A percentile compares a stretch with the other conserved stretches of the same genome.
Evolutionary conservation across 2,888 invertebrate genomes (phyloP).

Genomic region (Theretra japonica): DNA sequence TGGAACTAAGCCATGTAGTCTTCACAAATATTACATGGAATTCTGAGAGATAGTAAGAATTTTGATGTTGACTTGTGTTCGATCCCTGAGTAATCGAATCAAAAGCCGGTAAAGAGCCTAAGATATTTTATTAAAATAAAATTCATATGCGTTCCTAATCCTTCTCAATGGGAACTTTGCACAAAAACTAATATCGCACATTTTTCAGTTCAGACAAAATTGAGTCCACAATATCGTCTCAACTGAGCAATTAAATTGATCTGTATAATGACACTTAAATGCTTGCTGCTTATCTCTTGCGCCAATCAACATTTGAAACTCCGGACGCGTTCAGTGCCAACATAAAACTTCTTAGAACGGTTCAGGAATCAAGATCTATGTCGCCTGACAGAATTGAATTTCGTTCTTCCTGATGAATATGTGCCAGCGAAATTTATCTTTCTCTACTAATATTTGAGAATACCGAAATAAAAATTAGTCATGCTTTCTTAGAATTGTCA

Average conservation of each 20-base stretch:
- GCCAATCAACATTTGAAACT: slow-evolving; percentile 66
- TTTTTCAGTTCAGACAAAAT: background rate
- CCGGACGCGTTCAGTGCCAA: slow-evolving; percentile 75
- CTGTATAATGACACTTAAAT: background rate
- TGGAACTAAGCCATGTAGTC: no score
- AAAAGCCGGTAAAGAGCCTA: no score
- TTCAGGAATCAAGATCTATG: slow-evolving; percentile 82
- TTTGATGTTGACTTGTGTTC: no score
- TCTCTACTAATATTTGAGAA: slow-evolving; percentile 19
- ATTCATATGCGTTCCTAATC: no score
- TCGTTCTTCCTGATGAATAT: slow-evolving; percentile 60
- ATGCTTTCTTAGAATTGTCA: slow-evolving; percentile 18
- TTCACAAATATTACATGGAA: no score
- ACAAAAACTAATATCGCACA: no score
- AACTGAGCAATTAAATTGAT: slow-evolving; percentile 19
- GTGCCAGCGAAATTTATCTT: slow-evolving; percentile 43
- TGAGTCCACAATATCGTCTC: background rate
- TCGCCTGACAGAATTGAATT: slow-evolving; percentile 61
- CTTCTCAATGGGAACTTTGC: no score
- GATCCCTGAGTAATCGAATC: no score
- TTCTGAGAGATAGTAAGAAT: no score
- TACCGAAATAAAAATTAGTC: slow-evolving; percentile 27
- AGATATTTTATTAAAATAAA: no score
- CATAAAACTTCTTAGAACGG: slow-evolving; percentile 75
- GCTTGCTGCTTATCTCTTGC: slow-evolving; percentile 42